Conservation (phyloP, 92 coral and sea anemone genomes). For the Epizoanthus fatuus region DNA sequence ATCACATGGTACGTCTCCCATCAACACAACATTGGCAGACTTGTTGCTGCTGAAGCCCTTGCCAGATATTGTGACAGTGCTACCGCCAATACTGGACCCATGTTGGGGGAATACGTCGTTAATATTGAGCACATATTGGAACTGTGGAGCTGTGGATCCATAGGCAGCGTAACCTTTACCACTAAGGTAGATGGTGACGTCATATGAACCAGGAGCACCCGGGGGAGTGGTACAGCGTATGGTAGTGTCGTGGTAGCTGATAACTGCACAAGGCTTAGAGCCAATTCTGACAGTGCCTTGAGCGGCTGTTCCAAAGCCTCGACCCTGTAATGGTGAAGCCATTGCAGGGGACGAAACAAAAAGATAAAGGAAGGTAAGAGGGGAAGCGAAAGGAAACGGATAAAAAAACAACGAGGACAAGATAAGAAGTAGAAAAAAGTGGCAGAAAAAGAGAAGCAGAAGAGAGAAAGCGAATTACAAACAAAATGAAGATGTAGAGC, state of each 20-base stretch:
- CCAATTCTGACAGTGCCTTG: constrained; percentile 65
- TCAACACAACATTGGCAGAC: constrained; percentile 54
- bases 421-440: too few relatives aligned
- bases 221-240: constrained; percentile 82
- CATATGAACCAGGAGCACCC: constrained; percentile 74
- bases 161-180: constrained; percentile 61
- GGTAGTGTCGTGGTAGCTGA: constrained; percentile 26
- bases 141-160: constrained; percentile 54
- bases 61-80: constrained; percentile 66
- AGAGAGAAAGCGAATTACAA: too few relatives aligned
- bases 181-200: constrained; percentile 59
- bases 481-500: too few relatives aligned
- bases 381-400: too few relatives aligned
- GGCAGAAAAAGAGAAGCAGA: too few relatives aligned
- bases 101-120: constrained; percentile 68
- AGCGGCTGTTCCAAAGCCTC: too few relatives aligned
- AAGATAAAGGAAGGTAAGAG: too few relatives aligned
- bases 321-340: too few relatives aligned
- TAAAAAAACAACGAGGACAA: too few relatives aligned
- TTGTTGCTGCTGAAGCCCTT: constrained; percentile 75
- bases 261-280: constrained; percentile 68
- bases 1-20: constrained; percentile 74
- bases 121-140: constrained; percentile 65
- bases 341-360: too few relatives aligned
- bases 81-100: constrained; percentile 84